Base-by-base conservation (phyloP, 2,797 vertebrate species). In the Phaenicophaeus curvirostris region DNA sequence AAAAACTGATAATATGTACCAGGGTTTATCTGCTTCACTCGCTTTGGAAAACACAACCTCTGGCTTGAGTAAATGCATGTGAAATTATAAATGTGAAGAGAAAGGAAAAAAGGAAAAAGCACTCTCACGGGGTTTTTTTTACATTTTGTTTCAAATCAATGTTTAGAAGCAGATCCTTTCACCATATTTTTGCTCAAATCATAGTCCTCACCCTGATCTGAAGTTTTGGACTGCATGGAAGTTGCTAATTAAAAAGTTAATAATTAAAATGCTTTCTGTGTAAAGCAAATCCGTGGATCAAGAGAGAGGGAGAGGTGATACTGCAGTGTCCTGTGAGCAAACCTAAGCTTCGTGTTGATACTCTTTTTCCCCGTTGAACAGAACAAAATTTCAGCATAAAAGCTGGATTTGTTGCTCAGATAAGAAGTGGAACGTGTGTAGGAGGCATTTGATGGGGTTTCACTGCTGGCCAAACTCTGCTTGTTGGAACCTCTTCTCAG, bases 261-360 rank as follows among this genome's bases (percentile, higher is more conserved):
- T 88, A 92, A 91, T 88, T 92, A 31, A 93, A 80, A 14, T 1
- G 0, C 30, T 68, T 86, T 80, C 41, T 2, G 1, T 71, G 17
- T 51, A 76, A 85, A 74, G 63, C 83, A 89, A 87, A 93, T 87
- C 89, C 62, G 27, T 30, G 71, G 62, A 78, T 87, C 63, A 85
- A 67, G 65, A 63, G 76, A 90, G 73, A 72, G 18, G 21, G n/a
- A 58, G 50, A 81, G 53, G 24, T 75, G 72, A 62, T 84, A 69
- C 41, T 90, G 78, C 27, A 37, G 31, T 71, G 59, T 87, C 46
- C 39, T 67, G 12, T 71, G 28, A 68, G 39, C 65, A 85, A 83
- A 61, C 16, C 19, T 57, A n/a, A 87, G 58, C 53, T 85, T 62
- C 72, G 50, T 81, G 42, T 39, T 51, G 30, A 41, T 75, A 15